Conservation (phyloP, 2,888 invertebrate genomes). For the Agonopterix heracliana region DNA sequence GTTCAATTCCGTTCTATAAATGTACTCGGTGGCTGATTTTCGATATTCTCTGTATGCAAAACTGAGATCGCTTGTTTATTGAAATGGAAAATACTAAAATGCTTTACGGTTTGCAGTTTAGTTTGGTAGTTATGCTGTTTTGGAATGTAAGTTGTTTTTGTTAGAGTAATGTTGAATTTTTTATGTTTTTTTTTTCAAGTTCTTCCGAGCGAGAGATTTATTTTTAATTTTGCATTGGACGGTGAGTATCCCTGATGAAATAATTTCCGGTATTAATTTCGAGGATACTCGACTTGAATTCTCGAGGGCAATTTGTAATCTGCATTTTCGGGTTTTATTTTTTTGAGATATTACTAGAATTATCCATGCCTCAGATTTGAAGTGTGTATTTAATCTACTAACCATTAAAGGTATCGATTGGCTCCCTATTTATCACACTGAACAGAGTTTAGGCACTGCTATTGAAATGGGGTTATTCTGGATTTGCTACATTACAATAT, state of each 20-base stretch:
- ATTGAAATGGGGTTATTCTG: too few relatives aligned
- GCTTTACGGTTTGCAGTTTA: too few relatives aligned
- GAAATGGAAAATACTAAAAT: conserved; percentile 23
- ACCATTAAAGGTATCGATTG: too few relatives aligned
- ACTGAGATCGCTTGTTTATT: conserved; percentile 41
- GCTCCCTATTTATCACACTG: too few relatives aligned
- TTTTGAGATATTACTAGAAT: too few relatives aligned
- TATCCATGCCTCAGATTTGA: too few relatives aligned
- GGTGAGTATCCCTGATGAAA: not conserved
- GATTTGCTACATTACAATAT: too few relatives aligned
- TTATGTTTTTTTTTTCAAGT: not conserved
- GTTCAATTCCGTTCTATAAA: conserved; percentile 51
- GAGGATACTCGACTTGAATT: not conserved
- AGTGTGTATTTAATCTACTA: too few relatives aligned
- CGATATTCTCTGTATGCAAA: conserved; percentile 47
- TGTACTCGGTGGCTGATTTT: conserved; percentile 26
- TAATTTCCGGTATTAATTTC: conserved; percentile 1
- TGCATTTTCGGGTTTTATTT: conserved; percentile 4
- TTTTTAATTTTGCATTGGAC: too few relatives aligned
- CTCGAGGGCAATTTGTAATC: not conserved
- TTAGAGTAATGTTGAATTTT: conserved; percentile 4
- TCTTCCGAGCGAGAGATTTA: too few relatives aligned
- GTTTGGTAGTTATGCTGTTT: too few relatives aligned
- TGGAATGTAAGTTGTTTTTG: conserved; percentile 9
- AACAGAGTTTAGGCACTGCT: too few relatives aligned